A percentile compares a stretch with the other conserved stretches of the same genome.
Conservation (phyloP, 2,888 invertebrate species). For the Volucella zonaria region DNA sequence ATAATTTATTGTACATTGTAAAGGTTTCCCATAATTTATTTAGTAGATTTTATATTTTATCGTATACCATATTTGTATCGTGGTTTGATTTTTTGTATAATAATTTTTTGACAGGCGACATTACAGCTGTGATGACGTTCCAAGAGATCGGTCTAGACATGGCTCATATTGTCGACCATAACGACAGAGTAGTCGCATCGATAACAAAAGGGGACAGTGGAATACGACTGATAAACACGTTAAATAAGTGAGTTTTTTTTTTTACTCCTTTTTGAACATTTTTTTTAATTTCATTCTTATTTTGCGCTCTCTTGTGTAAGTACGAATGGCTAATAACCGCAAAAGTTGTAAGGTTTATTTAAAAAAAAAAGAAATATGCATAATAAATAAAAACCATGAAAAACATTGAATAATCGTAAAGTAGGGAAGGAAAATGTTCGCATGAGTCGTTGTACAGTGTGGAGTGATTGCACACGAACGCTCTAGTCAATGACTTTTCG, state of each 20-base stretch:
- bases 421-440: constrained; percentile 11
- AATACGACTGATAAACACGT: constrained; percentile 85
- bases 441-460: constrained; percentile 47
- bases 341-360: constrained; percentile 13
- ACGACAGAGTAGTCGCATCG: constrained; percentile 87
- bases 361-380: background rate
- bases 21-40: constrained; percentile 14
- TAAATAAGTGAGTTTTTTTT: constrained; percentile 87
- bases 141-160: constrained; percentile 90
- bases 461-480: constrained; percentile 47
- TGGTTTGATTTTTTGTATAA: background rate
- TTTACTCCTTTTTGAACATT: background rate
- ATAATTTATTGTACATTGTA: constrained; percentile 49
- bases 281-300: background rate
- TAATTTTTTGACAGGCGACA: constrained; percentile 86
- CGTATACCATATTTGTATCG: background rate
- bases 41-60: constrained; percentile 6
- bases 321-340: too few species aligned
- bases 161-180: constrained; percentile 87
- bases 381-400: background rate
- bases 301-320: background rate
- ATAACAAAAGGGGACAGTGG: constrained; percentile 87
- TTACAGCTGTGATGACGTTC: constrained; percentile 92
- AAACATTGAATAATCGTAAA: constrained; percentile 37
- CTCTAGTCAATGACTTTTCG: constrained; percentile 38